phyloP scores from a whole-genome alignment of 2,113 vertebrate species.

The Irena cyanogastra region DNA sequence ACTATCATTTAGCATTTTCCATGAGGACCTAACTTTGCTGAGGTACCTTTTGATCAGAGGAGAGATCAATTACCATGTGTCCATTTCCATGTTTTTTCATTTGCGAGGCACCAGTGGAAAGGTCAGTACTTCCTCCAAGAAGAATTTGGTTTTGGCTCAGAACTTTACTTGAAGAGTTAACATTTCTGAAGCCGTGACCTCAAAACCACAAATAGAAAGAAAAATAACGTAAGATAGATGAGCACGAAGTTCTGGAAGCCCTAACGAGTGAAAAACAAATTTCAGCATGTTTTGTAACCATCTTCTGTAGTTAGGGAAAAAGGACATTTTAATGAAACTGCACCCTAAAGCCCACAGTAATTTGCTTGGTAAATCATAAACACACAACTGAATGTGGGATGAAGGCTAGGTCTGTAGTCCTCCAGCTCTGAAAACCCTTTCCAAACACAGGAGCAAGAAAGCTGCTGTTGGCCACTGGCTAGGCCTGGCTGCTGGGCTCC shows the following conservation, averaged over 20 bases:
- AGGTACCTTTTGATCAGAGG: not conserved
- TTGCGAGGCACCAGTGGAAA: not conserved
- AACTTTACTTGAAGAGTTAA: constrained; percentile 24
- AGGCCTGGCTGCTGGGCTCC: not conserved
- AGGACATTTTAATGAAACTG: constrained; percentile 16
- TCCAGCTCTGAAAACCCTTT: not conserved
- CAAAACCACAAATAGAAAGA: constrained; percentile 61
- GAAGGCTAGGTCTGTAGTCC: not conserved
- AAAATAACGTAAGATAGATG: constrained; percentile 38
- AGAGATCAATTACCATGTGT: not conserved
- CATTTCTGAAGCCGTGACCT: constrained; percentile 26
- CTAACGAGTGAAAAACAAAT: constrained; percentile 39
- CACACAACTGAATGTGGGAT: not conserved
- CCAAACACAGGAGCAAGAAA: not conserved
- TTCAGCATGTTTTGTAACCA: constrained; percentile 30
- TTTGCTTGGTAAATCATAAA: not conserved
- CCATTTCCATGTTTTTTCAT: not conserved
- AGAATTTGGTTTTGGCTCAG: constrained; percentile 19
- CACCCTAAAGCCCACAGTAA: not conserved
- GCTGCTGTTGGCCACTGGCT: not conserved
- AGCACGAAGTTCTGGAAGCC: constrained; percentile 24
- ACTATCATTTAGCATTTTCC: constrained; percentile 3
- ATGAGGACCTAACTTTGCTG: not conserved
- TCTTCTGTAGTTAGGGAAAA: not conserved
- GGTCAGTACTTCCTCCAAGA: not conserved